phyloP scores from a whole-genome alignment of 2,797 vertebrate genomes.

The Steatocranus sp. region DNA sequence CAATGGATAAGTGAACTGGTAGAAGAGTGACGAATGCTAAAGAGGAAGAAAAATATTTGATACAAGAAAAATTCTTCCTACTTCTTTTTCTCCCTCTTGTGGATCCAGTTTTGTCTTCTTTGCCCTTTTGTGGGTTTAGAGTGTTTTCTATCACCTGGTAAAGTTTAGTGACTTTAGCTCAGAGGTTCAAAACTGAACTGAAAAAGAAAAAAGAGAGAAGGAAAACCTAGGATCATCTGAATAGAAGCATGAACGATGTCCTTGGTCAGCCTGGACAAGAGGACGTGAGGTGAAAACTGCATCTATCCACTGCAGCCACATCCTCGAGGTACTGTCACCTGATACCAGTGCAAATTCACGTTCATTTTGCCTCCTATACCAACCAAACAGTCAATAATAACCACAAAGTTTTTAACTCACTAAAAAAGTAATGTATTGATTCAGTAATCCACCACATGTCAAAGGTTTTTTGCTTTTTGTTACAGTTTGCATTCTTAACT shows the following conservation, averaged over 20 bases:
- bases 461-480: background rate
- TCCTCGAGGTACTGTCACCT: background rate
- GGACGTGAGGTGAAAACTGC: background rate
- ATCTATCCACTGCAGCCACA: background rate
- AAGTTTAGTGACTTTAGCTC: background rate
- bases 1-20: background rate
- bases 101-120: background rate
- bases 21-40: background rate
- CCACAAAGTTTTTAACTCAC: background rate
- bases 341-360: background rate
- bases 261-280: background rate
- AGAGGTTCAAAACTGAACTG: background rate
- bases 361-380: background rate
- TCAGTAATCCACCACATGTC: background rate
- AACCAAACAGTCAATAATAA: background rate
- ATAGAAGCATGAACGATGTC: background rate
- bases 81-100: background rate
- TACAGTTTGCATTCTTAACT: background rate
- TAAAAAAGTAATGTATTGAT: background rate
- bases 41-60: background rate
- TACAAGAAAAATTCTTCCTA: background rate
- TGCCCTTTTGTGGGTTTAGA: background rate
- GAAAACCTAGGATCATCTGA: background rate
- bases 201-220: background rate
- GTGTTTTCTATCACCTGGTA: background rate